Evolutionary conservation across 2,797 vertebrate genomes (phyloP), one percentile per base, ranked within the genome.

Genomic region (Coccyzus lansbergi): DNA sequence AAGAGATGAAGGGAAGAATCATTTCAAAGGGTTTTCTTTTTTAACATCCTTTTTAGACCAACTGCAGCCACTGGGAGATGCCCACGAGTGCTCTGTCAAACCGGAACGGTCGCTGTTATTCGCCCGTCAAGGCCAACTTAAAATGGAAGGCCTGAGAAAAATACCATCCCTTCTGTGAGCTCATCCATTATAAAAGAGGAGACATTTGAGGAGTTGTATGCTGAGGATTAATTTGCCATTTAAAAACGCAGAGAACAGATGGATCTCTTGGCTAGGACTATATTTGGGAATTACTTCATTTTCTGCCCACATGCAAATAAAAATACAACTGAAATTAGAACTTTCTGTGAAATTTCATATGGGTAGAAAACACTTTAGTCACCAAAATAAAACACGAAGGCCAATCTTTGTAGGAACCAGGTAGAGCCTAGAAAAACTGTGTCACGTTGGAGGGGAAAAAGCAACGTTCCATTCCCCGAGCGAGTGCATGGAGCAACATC

Each of bases 211-310:
- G 92, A 94, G 82, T 69, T 91, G 92, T 78, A 59, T 92, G 76
- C 74, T 88, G 74, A 87, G 91, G 91, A 95, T 95, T 96, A 88
- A 93, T 94, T 93, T 95, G 94, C 89, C 93, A 87, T 95, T 95
- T 96, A 92, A 94, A 95, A 95, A 92, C 88, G 89, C 85, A 96
- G 72, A 34, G 92, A 96, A 95, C 94, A 94, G 94, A 96, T 95
- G 95, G 96, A 93, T 90, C 90, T 91, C 83, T 94, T 95, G 92
- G 96, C 90, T 93, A 77, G 55, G 74, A 33, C 87, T 94, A 93
- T 95, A 95, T 92, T 90, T 94, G 88, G 94, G 86, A 83, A 93
- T 95, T 88, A 93, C 94, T 93, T 95, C 95, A 94, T 94, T 87
- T 88, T 80, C 94, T 91, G 91, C 92, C 92, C 88, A 95, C 92